Percentiles rank a stretch among this genome's conserved stretches.
phyloP scores from a whole-genome alignment of 2,888 invertebrate genomes.

The Brenthis ino region DNA sequence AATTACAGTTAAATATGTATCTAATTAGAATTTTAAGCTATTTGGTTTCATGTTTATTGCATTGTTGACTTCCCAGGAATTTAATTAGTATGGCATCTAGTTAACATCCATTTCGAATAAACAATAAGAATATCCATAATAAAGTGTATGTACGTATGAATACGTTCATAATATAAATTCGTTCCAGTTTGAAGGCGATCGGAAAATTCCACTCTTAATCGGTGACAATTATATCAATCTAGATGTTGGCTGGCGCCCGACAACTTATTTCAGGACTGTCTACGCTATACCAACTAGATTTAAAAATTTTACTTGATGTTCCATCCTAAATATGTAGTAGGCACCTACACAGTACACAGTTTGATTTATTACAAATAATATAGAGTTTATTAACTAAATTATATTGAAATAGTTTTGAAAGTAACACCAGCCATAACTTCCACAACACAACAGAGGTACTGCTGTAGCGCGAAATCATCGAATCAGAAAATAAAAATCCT shows the following conservation, averaged over 20 bases:
- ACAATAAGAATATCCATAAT: conserved; percentile 28
- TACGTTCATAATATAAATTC: conserved; percentile 31
- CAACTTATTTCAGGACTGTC: conserved; percentile 12
- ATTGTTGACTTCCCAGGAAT: conserved; percentile 1
- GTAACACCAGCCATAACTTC: too few species aligned
- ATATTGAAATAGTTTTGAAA: too few species aligned
- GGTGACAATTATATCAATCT: conserved; percentile 67
- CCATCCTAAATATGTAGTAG: too few species aligned
- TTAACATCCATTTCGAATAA: conserved; percentile 38
- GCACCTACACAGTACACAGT: too few species aligned
- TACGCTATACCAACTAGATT: neutral
- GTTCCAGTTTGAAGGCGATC: conserved; percentile 48
- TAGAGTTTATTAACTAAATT: too few species aligned
- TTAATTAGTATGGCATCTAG: conserved; percentile 30
- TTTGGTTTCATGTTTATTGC: conserved; percentile 11
- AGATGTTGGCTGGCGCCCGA: conserved; percentile 48
- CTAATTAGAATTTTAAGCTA: conserved; percentile 15
- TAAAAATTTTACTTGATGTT: too few species aligned
- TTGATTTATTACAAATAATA: too few species aligned
- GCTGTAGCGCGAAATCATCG: too few species aligned
- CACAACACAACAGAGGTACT: too few species aligned
- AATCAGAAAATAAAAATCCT: too few species aligned
- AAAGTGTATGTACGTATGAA: conserved; percentile 29
- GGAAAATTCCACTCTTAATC: conserved; percentile 71
- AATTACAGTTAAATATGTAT: conserved; percentile 8